A percentile compares a stretch with the other conserved stretches of the same genome.
Conservation (phyloP, 2,113 vertebrate genomes). For the Haemorhous mexicanus region DNA sequence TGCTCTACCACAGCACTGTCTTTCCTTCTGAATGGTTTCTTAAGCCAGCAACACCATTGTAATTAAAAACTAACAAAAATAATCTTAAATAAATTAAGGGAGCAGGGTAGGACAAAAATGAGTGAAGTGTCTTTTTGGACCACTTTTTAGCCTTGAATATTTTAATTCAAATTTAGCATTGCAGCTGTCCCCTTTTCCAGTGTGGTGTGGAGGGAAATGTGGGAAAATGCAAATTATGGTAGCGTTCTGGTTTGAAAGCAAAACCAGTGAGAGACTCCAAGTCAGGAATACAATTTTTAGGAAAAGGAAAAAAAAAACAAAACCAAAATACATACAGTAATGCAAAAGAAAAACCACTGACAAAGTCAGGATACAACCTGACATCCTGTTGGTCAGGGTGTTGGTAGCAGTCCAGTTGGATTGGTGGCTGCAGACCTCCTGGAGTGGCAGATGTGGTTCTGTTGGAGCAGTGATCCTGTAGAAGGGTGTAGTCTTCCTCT, state of each 20-base stretch:
- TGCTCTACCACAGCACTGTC: not conserved
- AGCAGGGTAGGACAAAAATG: not conserved
- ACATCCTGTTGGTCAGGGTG: too few relatives aligned
- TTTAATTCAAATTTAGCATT: not conserved
- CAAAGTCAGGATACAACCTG: too few relatives aligned
- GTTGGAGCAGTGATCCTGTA: too few relatives aligned
- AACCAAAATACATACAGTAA: too few relatives aligned
- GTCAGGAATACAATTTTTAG: too few relatives aligned
- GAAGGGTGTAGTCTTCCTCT: too few relatives aligned
- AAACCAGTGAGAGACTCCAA: too few relatives aligned
- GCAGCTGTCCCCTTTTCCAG: not conserved
- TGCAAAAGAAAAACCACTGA: too few relatives aligned
- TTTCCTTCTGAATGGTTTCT: not conserved
- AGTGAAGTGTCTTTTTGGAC: not conserved
- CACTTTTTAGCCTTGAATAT: not conserved
- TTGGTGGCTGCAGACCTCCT: too few relatives aligned
- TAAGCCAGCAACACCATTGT: not conserved
- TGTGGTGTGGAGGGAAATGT: not conserved
- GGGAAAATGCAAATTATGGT: not conserved
- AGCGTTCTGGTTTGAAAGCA: not conserved
- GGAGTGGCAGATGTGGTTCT: too few relatives aligned
- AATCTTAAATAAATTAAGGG: not conserved
- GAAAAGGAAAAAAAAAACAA: too few relatives aligned
- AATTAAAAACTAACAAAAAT: not conserved
- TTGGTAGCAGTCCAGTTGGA: too few relatives aligned